Evolutionary conservation across 2,113 vertebrate genomes (phyloP), one percentile per base, ranked within the genome.

Genomic region (Hemibagrus wyckioides): DNA sequence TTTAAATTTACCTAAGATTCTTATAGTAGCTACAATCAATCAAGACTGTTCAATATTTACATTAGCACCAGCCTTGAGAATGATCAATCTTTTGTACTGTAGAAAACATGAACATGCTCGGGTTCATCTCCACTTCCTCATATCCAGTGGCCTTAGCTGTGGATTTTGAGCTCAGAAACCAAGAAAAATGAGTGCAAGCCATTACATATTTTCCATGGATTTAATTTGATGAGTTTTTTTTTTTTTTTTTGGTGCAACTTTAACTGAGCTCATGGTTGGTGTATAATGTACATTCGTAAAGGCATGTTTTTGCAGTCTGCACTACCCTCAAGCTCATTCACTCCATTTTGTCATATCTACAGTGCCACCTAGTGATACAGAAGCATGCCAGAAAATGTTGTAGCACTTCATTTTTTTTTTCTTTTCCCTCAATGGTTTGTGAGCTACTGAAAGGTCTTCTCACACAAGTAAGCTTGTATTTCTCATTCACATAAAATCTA

Each of bases 61-160:
- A 77, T 79, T 87, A 67, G 82, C 86, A 84, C 86, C 86, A 87
- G 86, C 81, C 86, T 84, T 84, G 81, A 87, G 54, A 87, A 87
- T 65, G 59, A 83, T 79, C 54, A 83, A 65, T 87, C 71, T 33
- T n/a, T 9, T 39, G 86, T 87, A 87, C 86, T 87, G 86, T 87
- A 84, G 71, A 87, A 56, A 77, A 83, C 48, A 80, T 41, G 85
- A 80, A 86, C 86, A 84, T 87, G 86, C 80, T 76, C 15, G 44
- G 61, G 73, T 77, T 87, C 86, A 76, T 71, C 48, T 84, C 80
- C 56, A 44, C 77, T 30, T 75, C 13, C 30, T 86, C 80, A 76
- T 44, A 87, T 77, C 59, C 81, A 84, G 86, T 83, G 86, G 73
- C 86, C 86, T 87, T 83, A 79, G 71, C 86, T 83, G 81, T 77